phyloP scores from a whole-genome alignment of 2,888 invertebrate genomes.

The Hydropsyche betteni region DNA sequence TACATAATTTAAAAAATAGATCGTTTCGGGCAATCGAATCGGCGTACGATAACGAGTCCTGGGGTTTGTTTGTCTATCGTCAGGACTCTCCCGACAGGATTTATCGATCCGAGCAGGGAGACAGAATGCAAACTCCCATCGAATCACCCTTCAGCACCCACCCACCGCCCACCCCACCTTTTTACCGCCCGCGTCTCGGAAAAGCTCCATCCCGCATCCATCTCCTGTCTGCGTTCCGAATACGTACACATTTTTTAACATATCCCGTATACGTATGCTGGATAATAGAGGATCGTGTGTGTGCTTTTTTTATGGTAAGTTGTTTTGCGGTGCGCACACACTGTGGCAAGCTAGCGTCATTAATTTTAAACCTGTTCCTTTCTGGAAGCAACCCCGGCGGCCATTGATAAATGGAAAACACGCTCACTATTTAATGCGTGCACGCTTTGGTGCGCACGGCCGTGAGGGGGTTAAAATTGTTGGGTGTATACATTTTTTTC shows the following conservation, averaged over 20 bases:
- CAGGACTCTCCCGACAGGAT: constrained; percentile 11
- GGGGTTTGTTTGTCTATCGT: constrained; percentile 21
- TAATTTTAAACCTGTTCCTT: constrained; percentile 28
- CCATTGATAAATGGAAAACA: constrained; percentile 32
- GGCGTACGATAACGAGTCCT: background rate
- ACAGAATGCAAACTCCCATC: background rate
- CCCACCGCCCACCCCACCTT: background rate
- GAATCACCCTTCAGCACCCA: background rate
- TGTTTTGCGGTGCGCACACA: constrained; percentile 2
- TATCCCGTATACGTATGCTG: background rate
- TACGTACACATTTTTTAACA: constrained; percentile 5
- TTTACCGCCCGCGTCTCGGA: too few relatives aligned
- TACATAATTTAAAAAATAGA: too few relatives aligned
- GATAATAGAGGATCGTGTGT: background rate
- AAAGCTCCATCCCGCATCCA: constrained; percentile 2
- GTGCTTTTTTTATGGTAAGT: constrained; percentile 1
- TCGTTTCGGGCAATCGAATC: too few relatives aligned
- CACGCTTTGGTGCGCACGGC: constrained; percentile 11
- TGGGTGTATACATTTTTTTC: too few relatives aligned
- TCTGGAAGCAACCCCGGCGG: constrained; percentile 29
- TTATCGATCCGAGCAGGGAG: constrained; percentile 4
- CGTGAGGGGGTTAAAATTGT: too few relatives aligned
- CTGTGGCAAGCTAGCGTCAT: background rate
- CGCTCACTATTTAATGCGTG: constrained; percentile 29
- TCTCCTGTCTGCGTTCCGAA: constrained; percentile 20